Evolutionary conservation across 2,113 vertebrate species (phyloP), one percentile per base, ranked within the genome.

Genomic region (Oncorhynchus mykiss): DNA sequence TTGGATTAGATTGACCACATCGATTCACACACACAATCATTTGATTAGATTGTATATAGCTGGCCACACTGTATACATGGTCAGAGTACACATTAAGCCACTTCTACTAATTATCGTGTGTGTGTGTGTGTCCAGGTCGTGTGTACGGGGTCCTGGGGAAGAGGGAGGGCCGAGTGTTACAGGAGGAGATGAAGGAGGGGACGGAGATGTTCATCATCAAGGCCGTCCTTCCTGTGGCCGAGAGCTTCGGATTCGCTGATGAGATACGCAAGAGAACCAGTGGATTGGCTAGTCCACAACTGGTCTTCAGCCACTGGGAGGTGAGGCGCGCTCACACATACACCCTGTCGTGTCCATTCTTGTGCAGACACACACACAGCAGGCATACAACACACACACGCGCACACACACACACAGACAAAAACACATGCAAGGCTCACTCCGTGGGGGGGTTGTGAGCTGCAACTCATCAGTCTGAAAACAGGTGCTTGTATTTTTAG

Each of bases 251-350:
- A 1, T 99, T 99, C 74, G 96, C 97, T 0, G 97, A 99, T 62
- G 97, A 99, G 88, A 97, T 99, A 90, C 92, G 98, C 83, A 99
- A 99, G 88, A 92, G 94, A 80, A 98, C 98, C 4, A 99, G 98
- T 13, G 98, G 98, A 70, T 88, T 98, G 89, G 98, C 98, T 82
- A 99, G 97, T 88, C 97, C 97, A 0, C 98, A 99, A 87, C 93
- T 99, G 88, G 91, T 99, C 60, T 99, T 99, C 93, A 99, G 96
- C 91, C 98, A 99, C 87, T 99, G 98, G 98, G 97, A 99, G 97
- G 97, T 98, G 85, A 91, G 27, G 8, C 59, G 49, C 72, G 39
- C 70, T 64, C 60, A n/a, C 59, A 54, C 49, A 49, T 45, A 24
- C 59, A 29, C 62, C 65, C 67, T 67, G 66, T 45, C 39, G 2